These are phyloP conservation scores for Microcebus lehilahytsara DNA, from an alignment of 2,113 vertebrate genomes.

Conservation along the genomic window DNA sequence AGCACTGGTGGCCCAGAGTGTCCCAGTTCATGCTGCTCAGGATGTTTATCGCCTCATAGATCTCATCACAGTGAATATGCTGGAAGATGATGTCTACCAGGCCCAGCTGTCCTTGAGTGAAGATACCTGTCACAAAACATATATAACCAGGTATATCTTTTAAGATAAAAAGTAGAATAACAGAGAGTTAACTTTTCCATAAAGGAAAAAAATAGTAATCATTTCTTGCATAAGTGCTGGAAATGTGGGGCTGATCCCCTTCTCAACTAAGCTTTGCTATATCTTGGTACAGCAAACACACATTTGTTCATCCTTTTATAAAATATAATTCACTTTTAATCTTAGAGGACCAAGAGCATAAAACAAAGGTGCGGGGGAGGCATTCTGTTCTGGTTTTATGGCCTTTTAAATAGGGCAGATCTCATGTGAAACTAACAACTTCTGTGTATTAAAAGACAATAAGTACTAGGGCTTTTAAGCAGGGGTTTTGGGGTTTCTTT, in stretches of 20 bases:
- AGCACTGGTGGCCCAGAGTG: constrained; percentile 88
- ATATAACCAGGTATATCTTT: constrained; percentile 33
- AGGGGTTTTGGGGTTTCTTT: not conserved
- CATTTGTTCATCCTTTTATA: not conserved
- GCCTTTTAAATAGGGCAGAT: constrained; percentile 20
- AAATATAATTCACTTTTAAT: constrained; percentile 54
- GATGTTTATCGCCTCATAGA: constrained; percentile 89
- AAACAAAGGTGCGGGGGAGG: not conserved
- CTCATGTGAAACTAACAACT: constrained; percentile 50
- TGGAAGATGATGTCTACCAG: constrained; percentile 90
- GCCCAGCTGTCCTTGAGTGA: constrained; percentile 88
- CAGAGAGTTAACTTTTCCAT: constrained; percentile 40
- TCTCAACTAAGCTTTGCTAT: constrained; percentile 34
- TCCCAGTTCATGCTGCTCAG: constrained; percentile 96
- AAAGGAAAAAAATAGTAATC: not conserved
- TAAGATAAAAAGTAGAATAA: constrained; percentile 16
- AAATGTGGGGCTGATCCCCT: not conserved
- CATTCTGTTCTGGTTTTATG: not conserved
- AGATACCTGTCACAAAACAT: constrained; percentile 85
- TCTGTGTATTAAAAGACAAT: constrained; percentile 21
- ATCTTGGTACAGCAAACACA: not conserved
- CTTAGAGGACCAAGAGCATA: not conserved
- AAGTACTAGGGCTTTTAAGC: not conserved
- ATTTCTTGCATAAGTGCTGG: not conserved
- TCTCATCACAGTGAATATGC: constrained; percentile 87